Evolutionary conservation across 2,888 invertebrate species (phyloP).

Genomic region (Syrista parreyssii): DNA sequence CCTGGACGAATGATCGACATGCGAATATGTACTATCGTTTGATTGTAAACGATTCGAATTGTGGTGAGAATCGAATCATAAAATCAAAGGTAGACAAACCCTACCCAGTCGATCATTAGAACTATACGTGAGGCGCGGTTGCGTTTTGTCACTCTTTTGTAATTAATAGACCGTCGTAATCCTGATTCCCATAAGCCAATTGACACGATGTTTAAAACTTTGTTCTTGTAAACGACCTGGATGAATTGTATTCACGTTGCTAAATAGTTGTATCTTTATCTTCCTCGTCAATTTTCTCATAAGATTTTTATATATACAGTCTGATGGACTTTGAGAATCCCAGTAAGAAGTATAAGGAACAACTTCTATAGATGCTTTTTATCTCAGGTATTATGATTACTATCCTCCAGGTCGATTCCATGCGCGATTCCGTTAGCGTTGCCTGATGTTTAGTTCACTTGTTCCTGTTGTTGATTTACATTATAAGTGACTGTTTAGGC

Average conservation of each 20-base stretch:
- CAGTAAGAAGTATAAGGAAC: background rate
- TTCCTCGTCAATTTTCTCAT: background rate
- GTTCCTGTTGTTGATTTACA: background rate
- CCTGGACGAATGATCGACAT: slow-evolving; percentile 32
- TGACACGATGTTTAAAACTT: background rate
- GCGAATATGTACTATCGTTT: slow-evolving; percentile 35
- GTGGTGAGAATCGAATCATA: slow-evolving; percentile 52
- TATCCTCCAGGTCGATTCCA: background rate
- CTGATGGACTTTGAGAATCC: background rate
- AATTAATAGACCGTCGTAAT: background rate
- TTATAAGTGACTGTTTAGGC: slow-evolving; percentile 65
- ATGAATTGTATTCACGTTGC: background rate
- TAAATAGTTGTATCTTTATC: background rate
- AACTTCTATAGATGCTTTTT: background rate
- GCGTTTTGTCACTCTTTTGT: background rate
- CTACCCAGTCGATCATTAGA: background rate
- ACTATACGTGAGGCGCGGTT: background rate
- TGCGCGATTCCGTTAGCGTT: background rate
- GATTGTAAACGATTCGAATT: slow-evolving; percentile 46
- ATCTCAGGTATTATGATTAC: background rate
- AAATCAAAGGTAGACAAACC: slow-evolving; percentile 38
- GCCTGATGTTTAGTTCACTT: background rate
- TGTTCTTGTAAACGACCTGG: background rate
- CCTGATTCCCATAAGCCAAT: background rate
- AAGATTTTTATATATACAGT: background rate